These are phyloP conservation scores for Venusia cambrica DNA, from an alignment of 2,888 invertebrate species.

Conservation along the genomic window DNA sequence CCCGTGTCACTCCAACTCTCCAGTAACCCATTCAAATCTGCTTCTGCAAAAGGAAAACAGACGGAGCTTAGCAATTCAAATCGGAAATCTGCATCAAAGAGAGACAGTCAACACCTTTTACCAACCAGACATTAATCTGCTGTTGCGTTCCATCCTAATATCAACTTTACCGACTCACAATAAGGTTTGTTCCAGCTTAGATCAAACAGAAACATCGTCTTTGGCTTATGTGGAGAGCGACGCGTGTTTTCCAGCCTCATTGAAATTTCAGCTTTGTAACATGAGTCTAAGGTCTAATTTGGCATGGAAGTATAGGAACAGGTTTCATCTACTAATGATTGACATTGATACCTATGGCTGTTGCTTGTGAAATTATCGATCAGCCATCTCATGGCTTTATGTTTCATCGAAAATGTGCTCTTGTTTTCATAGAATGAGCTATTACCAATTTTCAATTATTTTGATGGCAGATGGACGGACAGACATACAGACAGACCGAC, in stretches of 20 bases:
- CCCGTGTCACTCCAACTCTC: no score
- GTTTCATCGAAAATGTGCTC: no score
- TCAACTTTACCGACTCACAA: constrained; percentile 2
- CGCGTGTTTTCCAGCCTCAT: constrained; percentile 4
- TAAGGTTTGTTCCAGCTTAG: constrained; percentile 9
- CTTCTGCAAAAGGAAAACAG: constrained; percentile 3
- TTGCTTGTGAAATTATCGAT: no score
- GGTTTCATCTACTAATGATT: constrained; percentile 10
- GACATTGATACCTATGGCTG: no score
- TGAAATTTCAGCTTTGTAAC: constrained; percentile 11
- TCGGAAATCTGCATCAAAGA: constrained; percentile 21
- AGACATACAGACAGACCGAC: no score
- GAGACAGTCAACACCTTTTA: constrained; percentile 21
- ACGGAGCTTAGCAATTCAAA: constrained; percentile 18
- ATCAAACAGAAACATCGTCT: constrained; percentile 1
- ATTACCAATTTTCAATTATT: no score
- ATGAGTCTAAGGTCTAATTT: constrained; percentile 2
- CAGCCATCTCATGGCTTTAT: no score
- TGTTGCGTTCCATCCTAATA: constrained; percentile 1
- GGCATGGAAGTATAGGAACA: background rate
- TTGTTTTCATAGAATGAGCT: no score
- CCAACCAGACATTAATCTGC: constrained; percentile 18
- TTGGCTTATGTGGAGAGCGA: constrained; percentile 8
- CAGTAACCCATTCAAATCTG: no score
- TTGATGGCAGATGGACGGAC: no score